A percentile compares a stretch with the other conserved stretches of the same genome.
These are phyloP conservation scores for Heliconius himera DNA, from an alignment of 1,140 invertebrate species.

Conservation along the genomic window DNA sequence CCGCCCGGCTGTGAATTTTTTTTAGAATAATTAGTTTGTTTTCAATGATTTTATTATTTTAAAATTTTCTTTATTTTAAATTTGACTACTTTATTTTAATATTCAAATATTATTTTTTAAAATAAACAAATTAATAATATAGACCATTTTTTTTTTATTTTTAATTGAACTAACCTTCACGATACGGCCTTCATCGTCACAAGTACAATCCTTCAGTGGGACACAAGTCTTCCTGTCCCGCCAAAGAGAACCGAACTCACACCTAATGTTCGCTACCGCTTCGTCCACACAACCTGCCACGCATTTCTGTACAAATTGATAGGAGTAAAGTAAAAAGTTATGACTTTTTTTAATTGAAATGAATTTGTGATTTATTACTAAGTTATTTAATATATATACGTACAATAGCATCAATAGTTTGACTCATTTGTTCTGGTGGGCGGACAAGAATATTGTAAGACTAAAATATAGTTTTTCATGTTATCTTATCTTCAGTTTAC, in stretches of 20 bases:
- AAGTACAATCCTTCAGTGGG: constrained; percentile 86
- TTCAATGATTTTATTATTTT: background rate
- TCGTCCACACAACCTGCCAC: constrained; percentile 70
- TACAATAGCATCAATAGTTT: too few species aligned
- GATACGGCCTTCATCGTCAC: constrained; percentile 83
- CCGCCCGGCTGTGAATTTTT: constrained; percentile 81
- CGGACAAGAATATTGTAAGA: too few species aligned
- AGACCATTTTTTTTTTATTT: background rate
- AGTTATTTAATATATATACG: too few species aligned
- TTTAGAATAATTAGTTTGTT: background rate
- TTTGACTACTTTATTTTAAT: too few species aligned
- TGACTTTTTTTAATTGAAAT: too few species aligned
- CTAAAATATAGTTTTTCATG: too few species aligned
- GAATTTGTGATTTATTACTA: too few species aligned
- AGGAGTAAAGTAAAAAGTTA: background rate
- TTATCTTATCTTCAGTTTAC: too few species aligned
- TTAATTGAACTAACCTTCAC: constrained; percentile 80
- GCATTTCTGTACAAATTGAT: constrained; percentile 55
- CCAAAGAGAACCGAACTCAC: constrained; percentile 79
- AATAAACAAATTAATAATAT: constrained; percentile 8
- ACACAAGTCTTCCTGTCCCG: constrained; percentile 87
- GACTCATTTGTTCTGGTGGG: too few species aligned
- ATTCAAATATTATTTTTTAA: background rate
- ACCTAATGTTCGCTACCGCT: constrained; percentile 56
- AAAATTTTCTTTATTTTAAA: too few species aligned